Conservation (phyloP, 2,797 vertebrate species). For the Lemur catta region DNA sequence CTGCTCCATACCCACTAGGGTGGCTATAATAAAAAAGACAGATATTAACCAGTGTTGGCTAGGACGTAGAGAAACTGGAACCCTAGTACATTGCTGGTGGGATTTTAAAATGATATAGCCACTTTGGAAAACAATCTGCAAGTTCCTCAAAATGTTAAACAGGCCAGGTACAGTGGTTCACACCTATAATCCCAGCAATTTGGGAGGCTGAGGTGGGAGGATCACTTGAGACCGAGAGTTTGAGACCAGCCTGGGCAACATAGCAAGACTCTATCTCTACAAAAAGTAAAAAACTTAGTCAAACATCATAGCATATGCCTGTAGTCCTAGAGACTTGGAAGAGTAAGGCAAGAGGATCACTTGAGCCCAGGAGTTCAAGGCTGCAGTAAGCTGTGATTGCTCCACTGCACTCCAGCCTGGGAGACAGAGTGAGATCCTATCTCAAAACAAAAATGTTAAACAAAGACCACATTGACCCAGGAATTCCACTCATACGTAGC, state of each 20-base stretch:
- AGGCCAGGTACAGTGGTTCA: neutral
- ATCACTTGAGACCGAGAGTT: neutral
- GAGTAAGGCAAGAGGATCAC: too few species aligned
- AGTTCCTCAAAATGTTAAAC: neutral
- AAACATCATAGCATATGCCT: too few species aligned
- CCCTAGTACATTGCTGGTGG: neutral
- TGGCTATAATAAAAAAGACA: neutral
- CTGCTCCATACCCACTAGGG: neutral
- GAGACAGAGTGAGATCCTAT: too few species aligned
- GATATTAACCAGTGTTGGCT: neutral
- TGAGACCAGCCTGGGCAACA: too few species aligned
- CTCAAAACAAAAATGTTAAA: neutral
- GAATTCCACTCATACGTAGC: neutral
- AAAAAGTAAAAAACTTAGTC: too few species aligned
- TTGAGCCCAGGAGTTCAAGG: too few species aligned
- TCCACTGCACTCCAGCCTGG: too few species aligned
- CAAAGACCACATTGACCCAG: neutral
- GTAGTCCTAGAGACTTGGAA: too few species aligned
- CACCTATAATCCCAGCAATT: neutral
- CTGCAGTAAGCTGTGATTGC: too few species aligned
- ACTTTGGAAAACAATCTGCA: neutral
- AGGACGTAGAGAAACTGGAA: neutral
- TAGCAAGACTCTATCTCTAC: too few species aligned
- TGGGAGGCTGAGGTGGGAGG: neutral
- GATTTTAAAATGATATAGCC: neutral